Evolutionary conservation across 92 coral and sea anemone species (phyloP).

Genomic region (Isaurus tuberculatus): DNA sequence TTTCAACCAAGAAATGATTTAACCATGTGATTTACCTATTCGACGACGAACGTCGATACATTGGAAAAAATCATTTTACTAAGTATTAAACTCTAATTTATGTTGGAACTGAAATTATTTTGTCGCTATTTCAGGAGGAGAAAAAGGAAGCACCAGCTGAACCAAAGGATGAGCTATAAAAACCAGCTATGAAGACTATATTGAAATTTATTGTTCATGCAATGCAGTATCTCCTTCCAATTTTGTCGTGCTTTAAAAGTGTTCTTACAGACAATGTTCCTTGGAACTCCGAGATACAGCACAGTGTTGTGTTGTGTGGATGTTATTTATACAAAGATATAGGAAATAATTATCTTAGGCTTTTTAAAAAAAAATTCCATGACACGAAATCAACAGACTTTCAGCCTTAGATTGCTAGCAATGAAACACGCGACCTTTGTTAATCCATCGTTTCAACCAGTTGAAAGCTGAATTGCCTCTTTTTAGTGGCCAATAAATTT

Average conservation of each 20-base stretch:
- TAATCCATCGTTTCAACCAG: neutral
- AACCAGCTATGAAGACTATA: neutral
- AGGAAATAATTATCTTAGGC: conserved; percentile 17
- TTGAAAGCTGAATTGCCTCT: conserved; percentile 43
- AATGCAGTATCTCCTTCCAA: neutral
- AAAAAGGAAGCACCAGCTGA: conserved; percentile 97
- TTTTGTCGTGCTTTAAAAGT: neutral
- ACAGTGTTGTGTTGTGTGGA: conserved; percentile 15
- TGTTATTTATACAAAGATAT: conserved; percentile 30
- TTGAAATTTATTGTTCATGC: conserved; percentile 23
- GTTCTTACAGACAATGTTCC: neutral
- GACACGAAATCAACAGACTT: neutral
- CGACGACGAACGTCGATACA: no score
- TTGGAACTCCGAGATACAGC: neutral
- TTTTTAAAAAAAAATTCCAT: conserved; percentile 2
- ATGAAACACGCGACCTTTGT: neutral
- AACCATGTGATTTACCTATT: no score
- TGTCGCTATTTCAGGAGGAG: conserved; percentile 77
- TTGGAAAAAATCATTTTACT: no score
- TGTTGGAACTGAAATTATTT: neutral
- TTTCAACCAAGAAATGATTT: no score
- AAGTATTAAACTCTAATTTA: no score
- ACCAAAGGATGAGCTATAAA: conserved; percentile 88
- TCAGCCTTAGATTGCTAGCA: neutral
- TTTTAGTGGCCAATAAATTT: conserved; percentile 47